phyloP scores from a whole-genome alignment of 37 sponge, comb jelly and placozoan species.

The Hexactinellida sp. region DNA sequence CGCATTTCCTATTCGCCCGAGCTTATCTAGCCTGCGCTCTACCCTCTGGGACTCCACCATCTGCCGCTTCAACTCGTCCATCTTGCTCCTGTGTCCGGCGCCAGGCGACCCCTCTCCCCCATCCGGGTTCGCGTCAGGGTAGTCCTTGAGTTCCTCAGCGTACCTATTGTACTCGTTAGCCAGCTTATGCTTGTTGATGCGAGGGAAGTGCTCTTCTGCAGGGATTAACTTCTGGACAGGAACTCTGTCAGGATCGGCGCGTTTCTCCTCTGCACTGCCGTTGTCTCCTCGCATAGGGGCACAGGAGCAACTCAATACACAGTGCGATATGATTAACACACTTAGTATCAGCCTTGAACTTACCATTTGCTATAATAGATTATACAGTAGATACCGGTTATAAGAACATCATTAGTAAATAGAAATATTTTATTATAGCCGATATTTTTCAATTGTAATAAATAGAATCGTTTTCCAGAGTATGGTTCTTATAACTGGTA shows the following conservation, averaged over 20 bases:
- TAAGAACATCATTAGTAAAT: too few relatives aligned
- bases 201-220: not conserved
- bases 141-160: not conserved
- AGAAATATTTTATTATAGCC: too few relatives aligned
- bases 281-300: not conserved
- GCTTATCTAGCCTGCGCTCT: not conserved
- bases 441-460: too few relatives aligned
- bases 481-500: too few relatives aligned
- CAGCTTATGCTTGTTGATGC: not conserved
- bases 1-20: not conserved
- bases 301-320: not conserved
- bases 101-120: not conserved
- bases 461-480: too few relatives aligned
- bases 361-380: too few relatives aligned
- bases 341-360: not conserved
- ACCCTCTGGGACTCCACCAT: not conserved
- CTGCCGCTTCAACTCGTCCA: not conserved
- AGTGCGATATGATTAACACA: not conserved
- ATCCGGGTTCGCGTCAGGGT: not conserved
- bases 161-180: not conserved
- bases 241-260: not conserved
- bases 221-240: not conserved
- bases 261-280: not conserved
- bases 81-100: not conserved
- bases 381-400: too few relatives aligned